A percentile compares a stretch with the other conserved stretches of the same genome.
phyloP scores from a whole-genome alignment of 2,113 vertebrate genomes.

The Trichomycterus rosablanca region DNA sequence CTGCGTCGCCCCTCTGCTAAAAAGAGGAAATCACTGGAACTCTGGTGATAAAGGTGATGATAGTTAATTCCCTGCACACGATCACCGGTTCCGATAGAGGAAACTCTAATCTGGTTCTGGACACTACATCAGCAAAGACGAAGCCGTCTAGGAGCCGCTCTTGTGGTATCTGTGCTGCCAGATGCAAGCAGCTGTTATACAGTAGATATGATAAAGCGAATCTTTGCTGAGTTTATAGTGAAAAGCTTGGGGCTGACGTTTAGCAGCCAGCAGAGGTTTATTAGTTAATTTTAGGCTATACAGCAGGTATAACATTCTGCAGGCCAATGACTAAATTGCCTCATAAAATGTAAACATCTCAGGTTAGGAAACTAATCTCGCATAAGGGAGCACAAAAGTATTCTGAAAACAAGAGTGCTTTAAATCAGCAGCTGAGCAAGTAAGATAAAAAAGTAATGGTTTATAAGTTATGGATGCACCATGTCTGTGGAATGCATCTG shows the following conservation, averaged over 20 bases:
- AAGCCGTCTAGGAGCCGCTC: constrained; percentile 14
- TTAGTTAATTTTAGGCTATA: constrained; percentile 34
- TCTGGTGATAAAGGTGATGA: constrained; percentile 4
- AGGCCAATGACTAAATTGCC: constrained; percentile 51
- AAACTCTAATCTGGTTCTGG: constrained; percentile 11
- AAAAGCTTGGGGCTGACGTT: neutral
- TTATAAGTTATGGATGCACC: constrained; percentile 48
- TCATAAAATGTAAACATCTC: constrained; percentile 53
- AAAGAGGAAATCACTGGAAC: constrained; percentile 31
- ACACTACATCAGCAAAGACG: constrained; percentile 8
- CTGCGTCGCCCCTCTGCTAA: constrained; percentile 26
- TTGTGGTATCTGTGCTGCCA: constrained; percentile 35
- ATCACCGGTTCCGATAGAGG: constrained; percentile 29
- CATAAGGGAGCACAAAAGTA: constrained; percentile 48
- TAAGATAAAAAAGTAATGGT: constrained; percentile 48
- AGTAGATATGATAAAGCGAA: constrained; percentile 41
- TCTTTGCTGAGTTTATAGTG: constrained; percentile 16
- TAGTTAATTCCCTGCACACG: constrained; percentile 20
- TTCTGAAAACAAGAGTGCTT: constrained; percentile 38
- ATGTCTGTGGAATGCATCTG: constrained; percentile 53
- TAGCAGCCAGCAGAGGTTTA: constrained; percentile 37
- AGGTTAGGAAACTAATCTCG: constrained; percentile 46
- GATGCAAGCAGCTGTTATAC: constrained; percentile 27
- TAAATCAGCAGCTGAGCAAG: constrained; percentile 55
- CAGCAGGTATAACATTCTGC: constrained; percentile 29